These are phyloP conservation scores for Drosophila stalkeri DNA, from an alignment of 2,888 invertebrate species.

Conservation along the genomic window DNA sequence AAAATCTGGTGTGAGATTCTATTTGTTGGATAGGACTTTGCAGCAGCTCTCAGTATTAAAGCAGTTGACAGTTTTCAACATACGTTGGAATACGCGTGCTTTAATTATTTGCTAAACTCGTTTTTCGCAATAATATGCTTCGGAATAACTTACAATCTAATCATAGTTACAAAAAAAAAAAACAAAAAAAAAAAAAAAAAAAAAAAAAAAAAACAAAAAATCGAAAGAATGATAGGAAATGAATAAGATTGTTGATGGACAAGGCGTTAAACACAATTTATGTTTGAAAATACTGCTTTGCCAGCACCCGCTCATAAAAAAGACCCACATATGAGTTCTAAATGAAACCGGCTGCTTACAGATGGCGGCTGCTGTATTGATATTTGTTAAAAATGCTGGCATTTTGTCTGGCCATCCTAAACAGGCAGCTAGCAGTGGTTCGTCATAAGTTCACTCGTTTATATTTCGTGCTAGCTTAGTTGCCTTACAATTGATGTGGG, in stretches of 20 bases:
- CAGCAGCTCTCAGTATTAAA: slow-evolving; percentile 58
- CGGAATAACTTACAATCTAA: background rate
- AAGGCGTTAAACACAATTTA: background rate
- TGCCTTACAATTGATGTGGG: slow-evolving; percentile 43
- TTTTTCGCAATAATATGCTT: background rate
- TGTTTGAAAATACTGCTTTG: slow-evolving; percentile 1
- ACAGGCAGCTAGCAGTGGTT: background rate
- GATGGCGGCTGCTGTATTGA: slow-evolving; percentile 21
- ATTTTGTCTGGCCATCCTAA: slow-evolving; percentile 3
- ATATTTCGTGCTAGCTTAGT: slow-evolving; percentile 18
- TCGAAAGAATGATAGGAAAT: background rate
- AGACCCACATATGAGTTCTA: slow-evolving; percentile 21
- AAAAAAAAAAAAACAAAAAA: too few species aligned
- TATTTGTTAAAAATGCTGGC: slow-evolving; percentile 29
- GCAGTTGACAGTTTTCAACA: slow-evolving; percentile 57
- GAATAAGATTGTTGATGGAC: background rate
- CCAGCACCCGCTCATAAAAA: slow-evolving; percentile 40
- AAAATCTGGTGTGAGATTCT: slow-evolving; percentile 12
- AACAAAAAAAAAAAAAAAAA: too few species aligned
- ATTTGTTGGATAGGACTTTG: slow-evolving; percentile 13
- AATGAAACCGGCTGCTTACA: slow-evolving; percentile 31
- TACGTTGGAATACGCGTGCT: background rate
- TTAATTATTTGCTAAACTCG: slow-evolving; percentile 3
- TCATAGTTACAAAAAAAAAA: too few species aligned
- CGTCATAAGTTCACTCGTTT: slow-evolving; percentile 9